Evolutionary conservation across 2,888 invertebrate genomes (phyloP), one percentile per base, ranked within the genome.

Genomic region (Drosophila falleni): DNA sequence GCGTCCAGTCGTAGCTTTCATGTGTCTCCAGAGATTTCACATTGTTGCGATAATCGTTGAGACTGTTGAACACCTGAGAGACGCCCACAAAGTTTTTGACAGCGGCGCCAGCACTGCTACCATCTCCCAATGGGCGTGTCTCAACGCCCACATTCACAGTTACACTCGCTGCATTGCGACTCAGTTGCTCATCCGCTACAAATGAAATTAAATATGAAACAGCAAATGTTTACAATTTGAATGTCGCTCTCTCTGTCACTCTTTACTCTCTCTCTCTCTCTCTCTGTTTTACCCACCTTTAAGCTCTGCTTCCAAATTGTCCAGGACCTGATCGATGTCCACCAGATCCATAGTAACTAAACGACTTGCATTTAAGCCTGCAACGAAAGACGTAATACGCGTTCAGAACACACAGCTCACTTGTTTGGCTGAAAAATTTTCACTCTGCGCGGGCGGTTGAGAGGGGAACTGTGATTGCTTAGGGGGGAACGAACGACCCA

Each of bases 321-420:
- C 97, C 66, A 97, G 93, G 74, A 97, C 96, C 93, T 96, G 96
- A 92, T 97, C 97, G 89, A 97, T 94, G 93, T 97, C 97, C 71
- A 97, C 95, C 66, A 93, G 88, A 91, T 93, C 93, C 93, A 93
- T 93, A 46, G 16, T 77, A 23, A 46, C 71, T 78, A 78, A 31
- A n/a, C 33, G 35, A 50, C 64, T 71, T 59, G 65, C 80, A 80
- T 80, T 67, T 72, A 80, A 81, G 71, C 74, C 74, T 69, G 71
- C 39, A 75, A 67, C 16, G 26, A 62, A 64, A 71, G 53, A 74
- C 78, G 63, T 66, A 79, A 80, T 76, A 79, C 35, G 47, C 54
- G 26, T 42, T 65, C 55, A 78, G 62, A 55, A 29, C 19, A 23
- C 19, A 49, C n/a, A 16, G 31, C 23, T 6, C 26, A 15, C 70